phyloP scores from a whole-genome alignment of 2,888 invertebrate genomes.

The Conus canariensis region DNA sequence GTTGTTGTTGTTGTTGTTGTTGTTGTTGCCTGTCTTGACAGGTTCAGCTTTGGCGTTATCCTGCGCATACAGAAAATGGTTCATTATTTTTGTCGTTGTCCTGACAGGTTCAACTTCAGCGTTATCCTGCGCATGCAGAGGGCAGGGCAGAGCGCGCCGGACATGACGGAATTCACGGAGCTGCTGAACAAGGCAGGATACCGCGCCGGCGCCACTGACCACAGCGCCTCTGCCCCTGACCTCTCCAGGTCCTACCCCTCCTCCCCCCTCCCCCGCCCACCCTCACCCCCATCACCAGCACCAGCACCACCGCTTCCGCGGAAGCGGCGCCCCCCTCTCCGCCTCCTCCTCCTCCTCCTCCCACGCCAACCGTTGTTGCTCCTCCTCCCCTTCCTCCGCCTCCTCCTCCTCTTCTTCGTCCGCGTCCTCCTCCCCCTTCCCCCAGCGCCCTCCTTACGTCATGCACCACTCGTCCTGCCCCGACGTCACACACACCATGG shows the following conservation, averaged over 20 bases:
- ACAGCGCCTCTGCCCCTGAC: background rate
- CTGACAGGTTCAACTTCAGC: constrained; percentile 46
- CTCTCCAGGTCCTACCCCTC: background rate
- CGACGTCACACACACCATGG: background rate
- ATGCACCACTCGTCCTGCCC: background rate
- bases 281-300: background rate
- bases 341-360: background rate
- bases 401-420: constrained; percentile 34
- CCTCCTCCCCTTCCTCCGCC: constrained; percentile 26
- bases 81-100: too few species aligned
- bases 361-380: background rate
- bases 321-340: background rate
- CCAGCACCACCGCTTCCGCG: constrained; percentile 7
- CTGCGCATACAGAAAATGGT: constrained; percentile 43
- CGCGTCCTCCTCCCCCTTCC: constrained; percentile 20
- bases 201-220: background rate
- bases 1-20: too few species aligned
- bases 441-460: background rate
- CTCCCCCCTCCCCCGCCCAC: background rate
- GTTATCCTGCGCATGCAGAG: constrained; percentile 52
- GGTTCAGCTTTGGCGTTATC: constrained; percentile 52
- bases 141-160: constrained; percentile 35
- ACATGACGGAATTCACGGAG: constrained; percentile 45
- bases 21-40: background rate
- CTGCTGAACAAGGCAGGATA: constrained; percentile 42